Conservation (phyloP, 2,797 vertebrate species). For the Xiphophorus birchmanni region DNA sequence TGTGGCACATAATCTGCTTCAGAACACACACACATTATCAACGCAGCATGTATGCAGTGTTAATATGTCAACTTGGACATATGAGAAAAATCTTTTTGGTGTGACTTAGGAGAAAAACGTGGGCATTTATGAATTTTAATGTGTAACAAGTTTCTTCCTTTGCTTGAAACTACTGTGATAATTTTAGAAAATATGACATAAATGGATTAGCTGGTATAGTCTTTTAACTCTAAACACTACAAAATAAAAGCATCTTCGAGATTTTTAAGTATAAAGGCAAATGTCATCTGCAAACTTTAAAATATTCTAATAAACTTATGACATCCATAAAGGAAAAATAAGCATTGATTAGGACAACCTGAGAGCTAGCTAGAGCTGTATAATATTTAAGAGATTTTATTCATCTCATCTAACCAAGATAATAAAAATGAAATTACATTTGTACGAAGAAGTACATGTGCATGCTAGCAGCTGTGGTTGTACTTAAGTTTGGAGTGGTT, state of each 20-base stretch:
- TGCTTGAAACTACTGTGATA: background rate
- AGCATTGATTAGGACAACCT: background rate
- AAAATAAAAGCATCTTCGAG: background rate
- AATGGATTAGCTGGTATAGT: background rate
- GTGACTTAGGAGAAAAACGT: background rate
- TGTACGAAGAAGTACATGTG: background rate
- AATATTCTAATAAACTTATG: background rate
- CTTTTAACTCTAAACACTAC: background rate
- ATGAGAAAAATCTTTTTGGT: background rate
- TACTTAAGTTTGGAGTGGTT: background rate
- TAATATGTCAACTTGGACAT: background rate
- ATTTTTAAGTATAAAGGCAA: background rate
- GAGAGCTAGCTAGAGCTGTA: background rate
- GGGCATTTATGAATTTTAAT: background rate
- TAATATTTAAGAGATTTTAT: background rate
- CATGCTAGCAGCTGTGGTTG: background rate
- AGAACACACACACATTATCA: background rate
- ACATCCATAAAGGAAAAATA: background rate
- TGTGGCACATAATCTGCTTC: conserved; percentile 8
- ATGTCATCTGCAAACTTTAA: background rate
- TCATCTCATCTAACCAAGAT: background rate
- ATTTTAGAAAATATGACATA: background rate
- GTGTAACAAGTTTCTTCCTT: background rate
- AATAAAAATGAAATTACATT: background rate
- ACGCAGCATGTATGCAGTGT: background rate